A percentile compares a stretch with the other conserved stretches of the same genome.
Conservation (phyloP, 2,888 invertebrate species). For the Dermolepida albohirtum region DNA sequence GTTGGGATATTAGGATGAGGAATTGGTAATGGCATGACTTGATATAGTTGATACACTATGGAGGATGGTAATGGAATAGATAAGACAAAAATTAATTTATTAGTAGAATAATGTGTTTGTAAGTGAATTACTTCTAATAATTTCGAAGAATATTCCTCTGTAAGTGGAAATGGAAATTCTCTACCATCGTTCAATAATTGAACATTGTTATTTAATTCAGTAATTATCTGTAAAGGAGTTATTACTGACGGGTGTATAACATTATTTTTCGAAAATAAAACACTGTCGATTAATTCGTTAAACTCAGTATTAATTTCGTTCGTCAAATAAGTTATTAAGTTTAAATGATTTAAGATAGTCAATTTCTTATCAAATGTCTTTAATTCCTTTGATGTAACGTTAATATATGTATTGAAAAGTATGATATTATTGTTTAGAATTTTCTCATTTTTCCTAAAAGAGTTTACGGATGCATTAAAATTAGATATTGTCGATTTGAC, state of each 20-base stretch:
- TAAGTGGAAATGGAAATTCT: conserved; percentile 17
- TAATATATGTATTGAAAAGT: no score
- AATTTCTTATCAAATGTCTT: neutral
- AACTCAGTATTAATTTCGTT: conserved; percentile 11
- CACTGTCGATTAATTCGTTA: neutral
- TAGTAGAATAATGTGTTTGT: neutral
- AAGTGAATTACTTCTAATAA: conserved; percentile 12
- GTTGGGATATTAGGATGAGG: conserved; percentile 6
- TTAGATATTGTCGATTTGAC: conserved; percentile 7
- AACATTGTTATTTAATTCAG: conserved; percentile 12
- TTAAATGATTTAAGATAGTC: neutral
- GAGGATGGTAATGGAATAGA: conserved; percentile 22
- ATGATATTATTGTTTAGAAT: no score
- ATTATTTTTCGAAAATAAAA: conserved; percentile 4
- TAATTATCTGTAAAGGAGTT: neutral
- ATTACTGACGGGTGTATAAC: neutral
- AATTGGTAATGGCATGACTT: conserved; percentile 17
- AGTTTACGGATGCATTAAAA: conserved; percentile 8
- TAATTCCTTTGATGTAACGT: no score
- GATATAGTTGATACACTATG: neutral
- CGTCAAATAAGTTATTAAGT: neutral
- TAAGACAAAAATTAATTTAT: conserved; percentile 26
- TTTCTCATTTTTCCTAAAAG: no score
- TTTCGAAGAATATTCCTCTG: conserved; percentile 4
- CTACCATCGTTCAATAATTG: conserved; percentile 4